Base-by-base conservation (phyloP, 2,888 invertebrate genomes). In the Timandra comae region DNA sequence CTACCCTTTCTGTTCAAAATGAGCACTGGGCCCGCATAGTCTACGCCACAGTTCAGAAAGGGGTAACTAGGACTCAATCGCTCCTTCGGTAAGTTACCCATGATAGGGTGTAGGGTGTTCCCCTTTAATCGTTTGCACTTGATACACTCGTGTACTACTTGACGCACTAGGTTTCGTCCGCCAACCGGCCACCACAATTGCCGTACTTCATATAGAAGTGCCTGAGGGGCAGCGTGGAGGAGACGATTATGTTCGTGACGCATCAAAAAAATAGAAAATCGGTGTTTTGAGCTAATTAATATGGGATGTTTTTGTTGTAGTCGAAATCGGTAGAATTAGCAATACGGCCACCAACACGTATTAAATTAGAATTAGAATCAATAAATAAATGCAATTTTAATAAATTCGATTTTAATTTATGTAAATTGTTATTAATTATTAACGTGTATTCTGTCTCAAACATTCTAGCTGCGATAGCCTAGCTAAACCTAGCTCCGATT, bases 11-110 rank as follows among this genome's bases (percentile, higher is more conserved):
- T 31, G 19, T 41, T 38, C 12, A 37, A 31, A 12, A 48, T 46
- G 28, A 46, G 10, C 13, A 51, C 29, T 26, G 50, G 47, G 8
- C 47, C 48, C 2, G 43, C 43, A 23, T 45, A 48, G 22, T 52
- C 49, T 1, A 47, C 32, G 1, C 32, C 29, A 5, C 30, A 33
- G 8, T 44, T n/a, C 3, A 38, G 10, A 21, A 47, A 52, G 2
- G 46, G 43, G 28, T 27, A 45, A 7, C 41, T 42, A 3, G 43
- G 23, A 7, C 27, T 19, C 2, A 33, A 27, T 16, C 47, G 21
- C 4, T 33, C 20, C 2, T 3, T 2, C 3, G 38, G 45, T 8
- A 43, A 24, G 3, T 45, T 16, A 7, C 43, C 43, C 49, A 49
- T 49, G 0, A 43, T 31, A 5, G 34, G 33, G 7, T 33, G 32